Base-by-base conservation (phyloP, 2,888 invertebrate species). In the Aspidiotus rigidus region DNA sequence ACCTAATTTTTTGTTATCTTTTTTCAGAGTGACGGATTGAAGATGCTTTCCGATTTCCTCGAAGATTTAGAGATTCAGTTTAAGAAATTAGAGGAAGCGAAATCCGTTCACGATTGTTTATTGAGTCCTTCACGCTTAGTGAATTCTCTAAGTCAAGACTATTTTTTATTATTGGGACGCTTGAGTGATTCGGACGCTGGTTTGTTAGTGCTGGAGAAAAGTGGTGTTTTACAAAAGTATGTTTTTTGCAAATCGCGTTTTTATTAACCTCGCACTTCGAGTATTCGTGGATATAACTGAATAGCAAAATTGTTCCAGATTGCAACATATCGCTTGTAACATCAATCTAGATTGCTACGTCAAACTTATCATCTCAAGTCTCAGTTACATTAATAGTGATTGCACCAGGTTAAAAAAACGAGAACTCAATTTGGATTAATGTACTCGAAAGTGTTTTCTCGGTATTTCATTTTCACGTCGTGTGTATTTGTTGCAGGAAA, bases 261-360 rank as follows among this genome's bases (percentile, higher is more conserved):
- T 28, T 5, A 5, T 28, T 28, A 28, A n/a, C n/a, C n/a, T n/a
- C n/a, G n/a, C n/a, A n/a, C n/a, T n/a, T n/a, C n/a, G n/a, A n/a
- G 1, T 53, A 53, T 53, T 53, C 5, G 11, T 53, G n/a, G 11
- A 16, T 15, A 53, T 40, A 59, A 41, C 57, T 55, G 5, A 28
- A 13, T 15, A 2, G 13, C 3, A 54, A 13, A 55, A 61, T 54
- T 57, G 2, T 59, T 66, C 49, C 41, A 71, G 71, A 54, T 39
- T 73, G 16, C 62, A 70, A 15, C 69, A 72, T 64, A 70, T 73
- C 17, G 71, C 72, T 41, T 54, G 69, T 16, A 70, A 61, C 61
- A 90, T 92, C 6, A 88, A 89, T 75, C 91, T 93, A 77, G 91
- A 93, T 75, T 91, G 92, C 76, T 96, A 96, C 78, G 87, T 95